Conservation (phyloP, 2,113 vertebrate genomes). For the Perognathus longimembris region DNA sequence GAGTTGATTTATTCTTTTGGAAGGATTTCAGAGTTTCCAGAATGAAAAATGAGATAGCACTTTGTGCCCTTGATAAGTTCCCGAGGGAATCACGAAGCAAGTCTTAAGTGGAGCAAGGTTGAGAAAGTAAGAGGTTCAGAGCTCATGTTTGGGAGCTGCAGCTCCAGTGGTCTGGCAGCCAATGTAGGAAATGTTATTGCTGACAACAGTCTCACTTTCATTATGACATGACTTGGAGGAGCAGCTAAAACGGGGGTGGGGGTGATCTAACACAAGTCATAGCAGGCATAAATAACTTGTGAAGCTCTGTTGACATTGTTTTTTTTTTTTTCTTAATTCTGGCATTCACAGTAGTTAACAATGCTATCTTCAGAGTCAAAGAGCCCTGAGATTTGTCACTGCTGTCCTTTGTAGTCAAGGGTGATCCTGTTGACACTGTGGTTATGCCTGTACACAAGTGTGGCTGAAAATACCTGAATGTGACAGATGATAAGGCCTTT, state of each 20-base stretch:
- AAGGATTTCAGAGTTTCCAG: slow-evolving; percentile 79
- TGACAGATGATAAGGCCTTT: slow-evolving; percentile 66
- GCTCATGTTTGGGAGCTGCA: slow-evolving; percentile 57
- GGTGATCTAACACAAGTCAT: slow-evolving; percentile 44
- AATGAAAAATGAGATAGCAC: slow-evolving; percentile 82
- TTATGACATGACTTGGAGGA: slow-evolving; percentile 47
- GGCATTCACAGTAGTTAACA: slow-evolving; percentile 54
- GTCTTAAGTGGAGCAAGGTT: slow-evolving; percentile 74
- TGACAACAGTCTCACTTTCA: slow-evolving; percentile 54
- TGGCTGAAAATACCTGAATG: slow-evolving; percentile 68
- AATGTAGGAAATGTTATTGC: neutral
- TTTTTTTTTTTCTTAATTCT: neutral
- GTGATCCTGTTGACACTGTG: slow-evolving; percentile 60
- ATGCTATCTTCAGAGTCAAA: slow-evolving; percentile 70
- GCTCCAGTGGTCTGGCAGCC: slow-evolving; percentile 58
- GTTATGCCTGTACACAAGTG: slow-evolving; percentile 61
- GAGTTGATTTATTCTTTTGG: slow-evolving; percentile 84
- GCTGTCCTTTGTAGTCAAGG: slow-evolving; percentile 69
- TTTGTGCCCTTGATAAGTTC: slow-evolving; percentile 78
- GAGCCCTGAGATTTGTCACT: slow-evolving; percentile 63
- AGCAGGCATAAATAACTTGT: slow-evolving; percentile 67
- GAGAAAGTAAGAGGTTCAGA: slow-evolving; percentile 65
- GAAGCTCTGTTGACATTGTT: slow-evolving; percentile 60
- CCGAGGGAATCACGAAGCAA: slow-evolving; percentile 23
- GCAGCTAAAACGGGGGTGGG: slow-evolving; percentile 27